Conservation (phyloP, 2,888 invertebrate genomes). For the Dryococelus australis region DNA sequence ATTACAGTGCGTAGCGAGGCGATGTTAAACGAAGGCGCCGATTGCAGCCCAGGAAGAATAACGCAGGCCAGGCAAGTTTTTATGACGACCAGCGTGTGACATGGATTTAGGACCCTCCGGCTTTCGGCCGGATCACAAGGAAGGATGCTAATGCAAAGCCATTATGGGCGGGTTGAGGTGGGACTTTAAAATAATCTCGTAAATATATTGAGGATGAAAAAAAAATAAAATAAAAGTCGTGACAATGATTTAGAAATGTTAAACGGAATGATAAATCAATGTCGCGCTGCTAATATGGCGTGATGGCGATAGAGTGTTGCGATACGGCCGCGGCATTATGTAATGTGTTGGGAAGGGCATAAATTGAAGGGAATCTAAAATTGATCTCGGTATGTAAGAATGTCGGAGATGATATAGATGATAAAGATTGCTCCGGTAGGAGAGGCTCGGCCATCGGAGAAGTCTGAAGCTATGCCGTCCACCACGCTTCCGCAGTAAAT, state of each 20-base stretch:
- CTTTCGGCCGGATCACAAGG: not conserved
- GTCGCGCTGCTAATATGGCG: conserved; percentile 16
- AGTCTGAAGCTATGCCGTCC: not conserved
- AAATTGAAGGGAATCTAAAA: conserved; percentile 16
- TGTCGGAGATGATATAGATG: conserved; percentile 7
- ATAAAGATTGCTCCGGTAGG: not conserved
- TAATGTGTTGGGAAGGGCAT: conserved; percentile 16
- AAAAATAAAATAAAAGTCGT: not conserved
- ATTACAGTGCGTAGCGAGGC: not conserved
- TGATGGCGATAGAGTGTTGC: conserved; percentile 6
- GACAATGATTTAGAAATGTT: conserved; percentile 16
- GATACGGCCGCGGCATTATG: not conserved
- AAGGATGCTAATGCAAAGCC: not conserved
- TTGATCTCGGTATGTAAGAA: conserved; percentile 16
- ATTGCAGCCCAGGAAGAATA: not conserved
- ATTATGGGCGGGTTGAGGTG: conserved; percentile 1
- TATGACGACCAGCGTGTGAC: not conserved
- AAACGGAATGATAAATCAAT: not conserved
- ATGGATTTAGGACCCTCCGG: not conserved
- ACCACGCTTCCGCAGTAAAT: not conserved
- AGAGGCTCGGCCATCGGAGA: not conserved
- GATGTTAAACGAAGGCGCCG: not conserved
- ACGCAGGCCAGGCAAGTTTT: not conserved
- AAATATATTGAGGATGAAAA: conserved; percentile 7
- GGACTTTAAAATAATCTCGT: conserved; percentile 16